Percentiles rank a stretch among this genome's conserved stretches.
Evolutionary conservation across 2,797 vertebrate genomes (phyloP).

Genomic region (Bovichtus diacanthus): DNA sequence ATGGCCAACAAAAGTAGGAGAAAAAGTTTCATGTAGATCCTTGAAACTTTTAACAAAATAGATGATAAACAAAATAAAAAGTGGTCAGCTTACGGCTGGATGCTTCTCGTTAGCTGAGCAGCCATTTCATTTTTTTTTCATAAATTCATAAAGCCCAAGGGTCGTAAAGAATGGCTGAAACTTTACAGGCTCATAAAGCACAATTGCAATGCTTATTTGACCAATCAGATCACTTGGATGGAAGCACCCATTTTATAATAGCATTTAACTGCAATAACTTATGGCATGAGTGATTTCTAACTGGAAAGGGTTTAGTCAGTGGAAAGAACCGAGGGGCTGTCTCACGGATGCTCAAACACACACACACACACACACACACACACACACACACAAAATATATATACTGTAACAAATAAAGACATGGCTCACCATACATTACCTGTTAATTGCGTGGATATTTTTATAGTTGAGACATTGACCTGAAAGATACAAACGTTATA

Average conservation of each 20-base stretch:
- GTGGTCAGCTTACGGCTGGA: constrained; percentile 21
- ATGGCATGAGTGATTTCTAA: constrained; percentile 80
- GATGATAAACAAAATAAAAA: constrained; percentile 42
- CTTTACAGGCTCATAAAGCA: constrained; percentile 82
- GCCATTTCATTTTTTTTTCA: constrained; percentile 63
- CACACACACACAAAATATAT: constrained; percentile 8
- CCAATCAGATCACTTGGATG: constrained; percentile 83
- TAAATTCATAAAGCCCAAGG: constrained; percentile 78
- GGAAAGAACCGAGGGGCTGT: constrained; percentile 62
- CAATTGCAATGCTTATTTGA: constrained; percentile 83
- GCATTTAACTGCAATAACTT: constrained; percentile 85
- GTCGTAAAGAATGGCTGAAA: constrained; percentile 79
- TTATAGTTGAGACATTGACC: constrained; percentile 71
- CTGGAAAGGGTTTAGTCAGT: constrained; percentile 70
- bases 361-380: constrained; percentile 9
- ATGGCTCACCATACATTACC: constrained; percentile 62
- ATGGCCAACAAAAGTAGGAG: constrained; percentile 18
- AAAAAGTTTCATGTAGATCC: constrained; percentile 23
- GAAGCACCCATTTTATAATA: constrained; percentile 81
- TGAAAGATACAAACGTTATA: constrained; percentile 56
- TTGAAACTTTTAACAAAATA: constrained; percentile 40
- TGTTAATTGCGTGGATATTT: constrained; percentile 72
- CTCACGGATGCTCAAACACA: constrained; percentile 17
- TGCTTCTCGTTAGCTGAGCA: constrained; percentile 72
- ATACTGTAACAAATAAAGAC: constrained; percentile 64